These are phyloP conservation scores for Cassiopea andromeda DNA, from an alignment of 30 jellyfish, hydroid and myxozoan genomes.

Conservation along the genomic window DNA sequence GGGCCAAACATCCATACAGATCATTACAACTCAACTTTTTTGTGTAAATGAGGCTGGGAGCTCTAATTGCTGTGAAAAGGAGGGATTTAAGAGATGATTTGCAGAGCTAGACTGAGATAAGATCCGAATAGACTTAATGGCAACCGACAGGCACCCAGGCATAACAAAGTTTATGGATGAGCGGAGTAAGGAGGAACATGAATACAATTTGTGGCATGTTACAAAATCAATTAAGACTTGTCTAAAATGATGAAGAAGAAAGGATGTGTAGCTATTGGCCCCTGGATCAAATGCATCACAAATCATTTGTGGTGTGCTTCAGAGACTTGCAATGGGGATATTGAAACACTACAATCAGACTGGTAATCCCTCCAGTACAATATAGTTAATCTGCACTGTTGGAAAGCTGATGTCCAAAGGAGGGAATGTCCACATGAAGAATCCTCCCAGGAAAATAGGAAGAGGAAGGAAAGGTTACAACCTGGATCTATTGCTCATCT, in stretches of 20 bases:
- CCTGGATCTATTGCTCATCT: constrained; percentile 3
- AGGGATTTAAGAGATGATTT: constrained; percentile 15
- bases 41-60: constrained; percentile 9
- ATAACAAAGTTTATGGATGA: constrained; percentile 25
- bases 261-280: constrained; percentile 6
- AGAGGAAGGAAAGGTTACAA: constrained; percentile 3
- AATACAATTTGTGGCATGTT: constrained; percentile 45
- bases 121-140: constrained; percentile 6
- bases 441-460: not conserved
- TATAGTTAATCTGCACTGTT: constrained; percentile 3
- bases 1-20: constrained; percentile 13
- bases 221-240: constrained; percentile 9
- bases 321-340: constrained; percentile 13
- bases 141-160: constrained; percentile 41
- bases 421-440: not conserved
- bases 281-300: constrained; percentile 4
- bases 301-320: constrained; percentile 24
- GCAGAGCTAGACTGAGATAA: constrained; percentile 1
- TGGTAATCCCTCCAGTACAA: constrained; percentile 22
- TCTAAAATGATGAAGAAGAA: constrained; percentile 16
- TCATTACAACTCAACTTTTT: constrained; percentile 6
- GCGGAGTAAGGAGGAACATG: constrained; percentile 1
- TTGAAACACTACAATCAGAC: not conserved
- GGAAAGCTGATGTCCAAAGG: not conserved
- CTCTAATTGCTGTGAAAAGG: constrained; percentile 31